Base-by-base conservation (phyloP, 1,140 invertebrate species). In the Drosophila pallidifrons region DNA sequence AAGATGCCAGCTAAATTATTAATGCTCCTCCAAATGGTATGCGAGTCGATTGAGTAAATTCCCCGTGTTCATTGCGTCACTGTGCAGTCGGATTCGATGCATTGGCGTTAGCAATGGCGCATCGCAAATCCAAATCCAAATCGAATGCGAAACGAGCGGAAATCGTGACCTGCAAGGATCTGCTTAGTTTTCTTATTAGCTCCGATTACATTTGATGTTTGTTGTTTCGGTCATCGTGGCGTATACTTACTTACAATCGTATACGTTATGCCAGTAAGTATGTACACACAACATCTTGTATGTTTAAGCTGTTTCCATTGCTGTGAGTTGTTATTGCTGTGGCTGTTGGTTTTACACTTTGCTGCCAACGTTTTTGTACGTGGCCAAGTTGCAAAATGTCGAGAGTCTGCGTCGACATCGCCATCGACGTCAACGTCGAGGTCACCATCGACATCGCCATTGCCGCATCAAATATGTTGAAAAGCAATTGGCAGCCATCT, bases 101-200 rank as follows among this genome's bases (percentile, higher is more conserved):
- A 75, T 28, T 74, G 70, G 64, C 64, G 41, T 65, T 69, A 70
- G 38, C 75, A 57, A 77, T 81, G 66, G 82, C 59, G 82, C 83
- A 87, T 82, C 79, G 77, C 83, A 74, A 63, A 63, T 69, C 35
- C 35, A 10, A 11, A 38, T 38, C 72, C 66, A 89, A 89, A 89
- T 89, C 85, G 85, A 89, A 89, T 89, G 85, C 85, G 85, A 89
- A 89, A 81, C 81, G 85, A 89, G 85, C 86, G 75, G 76, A 89
- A 89, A 89, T 89, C 85, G 85, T 89, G 85, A 89, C 85, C 85
- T 76, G 86, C 86, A 75, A 85, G 85, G 85, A 89, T 81, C 81
- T 89, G 85, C 83, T 87, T 83, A 82, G 83, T 87, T 87, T 89
- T 89, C 85, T 89, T 89, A 89, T 89, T 89, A 89, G 85, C 86